Evolutionary conservation across 1,140 invertebrate genomes (phyloP).

Genomic region (Batillaria attramentaria): DNA sequence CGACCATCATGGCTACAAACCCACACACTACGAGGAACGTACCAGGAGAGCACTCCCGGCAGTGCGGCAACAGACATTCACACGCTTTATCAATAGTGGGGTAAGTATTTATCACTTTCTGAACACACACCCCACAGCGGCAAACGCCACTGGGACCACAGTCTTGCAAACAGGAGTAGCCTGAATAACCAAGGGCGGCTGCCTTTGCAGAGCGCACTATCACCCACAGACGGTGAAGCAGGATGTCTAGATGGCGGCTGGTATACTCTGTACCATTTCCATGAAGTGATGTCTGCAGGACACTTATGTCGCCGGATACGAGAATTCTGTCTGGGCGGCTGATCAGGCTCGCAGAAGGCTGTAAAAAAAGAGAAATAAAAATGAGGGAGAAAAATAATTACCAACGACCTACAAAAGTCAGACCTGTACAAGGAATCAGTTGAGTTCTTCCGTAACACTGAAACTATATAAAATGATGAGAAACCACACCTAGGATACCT

Average conservation of each 20-base stretch:
- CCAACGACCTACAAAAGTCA: no score
- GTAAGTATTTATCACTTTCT: no score
- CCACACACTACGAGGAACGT: slow-evolving; percentile 36
- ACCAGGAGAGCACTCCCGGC: slow-evolving; percentile 48
- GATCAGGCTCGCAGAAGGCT: slow-evolving; percentile 58
- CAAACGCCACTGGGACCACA: slow-evolving; percentile 59
- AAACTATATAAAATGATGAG: background rate
- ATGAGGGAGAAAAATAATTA: no score
- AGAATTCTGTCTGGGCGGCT: slow-evolving; percentile 63
- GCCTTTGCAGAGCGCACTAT: slow-evolving; percentile 45
- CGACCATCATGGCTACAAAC: slow-evolving; percentile 34
- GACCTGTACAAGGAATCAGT: background rate
- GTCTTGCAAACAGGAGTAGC: slow-evolving; percentile 58
- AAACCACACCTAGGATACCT: background rate
- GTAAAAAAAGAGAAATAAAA: slow-evolving; percentile 37
- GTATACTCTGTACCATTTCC: slow-evolving; percentile 54
- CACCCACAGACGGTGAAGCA: slow-evolving; percentile 42
- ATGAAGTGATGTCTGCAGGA: slow-evolving; percentile 20
- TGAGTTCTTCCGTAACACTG: background rate
- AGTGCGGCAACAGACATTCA: slow-evolving; percentile 54
- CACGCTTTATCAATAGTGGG: slow-evolving; percentile 52
- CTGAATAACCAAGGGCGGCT: slow-evolving; percentile 42
- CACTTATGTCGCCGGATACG: slow-evolving; percentile 35
- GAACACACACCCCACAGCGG: slow-evolving; percentile 60
- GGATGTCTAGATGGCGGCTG: slow-evolving; percentile 40